Conservation (phyloP, 2,888 invertebrate genomes). For the Allygus modestus region DNA sequence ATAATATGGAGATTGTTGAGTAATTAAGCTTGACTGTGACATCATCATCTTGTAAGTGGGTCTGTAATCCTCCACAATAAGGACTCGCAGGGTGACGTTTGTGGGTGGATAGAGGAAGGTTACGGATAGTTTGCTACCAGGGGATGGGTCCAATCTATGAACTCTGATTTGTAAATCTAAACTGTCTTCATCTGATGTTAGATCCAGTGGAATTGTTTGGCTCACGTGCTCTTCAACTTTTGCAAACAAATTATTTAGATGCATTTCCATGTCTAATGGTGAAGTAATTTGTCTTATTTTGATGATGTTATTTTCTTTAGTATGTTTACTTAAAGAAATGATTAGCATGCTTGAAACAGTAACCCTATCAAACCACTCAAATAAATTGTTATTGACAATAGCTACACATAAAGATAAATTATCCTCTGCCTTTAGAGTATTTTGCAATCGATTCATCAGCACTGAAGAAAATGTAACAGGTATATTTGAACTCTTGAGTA, state of each 20-base stretch:
- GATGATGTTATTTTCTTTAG: not conserved
- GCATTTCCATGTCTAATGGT: not conserved
- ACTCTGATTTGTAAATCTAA: not conserved
- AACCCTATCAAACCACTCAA: not conserved
- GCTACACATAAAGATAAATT: not conserved
- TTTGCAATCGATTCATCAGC: not conserved
- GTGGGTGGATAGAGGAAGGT: not conserved
- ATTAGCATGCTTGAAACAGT: not conserved
- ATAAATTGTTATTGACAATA: slow-evolving; percentile 1
- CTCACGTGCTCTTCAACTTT: not conserved
- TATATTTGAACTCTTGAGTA: not conserved
- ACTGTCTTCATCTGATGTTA: not conserved
- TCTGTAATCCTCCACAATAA: not conserved
- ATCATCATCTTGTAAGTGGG: not conserved
- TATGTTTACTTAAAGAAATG: slow-evolving; percentile 8
- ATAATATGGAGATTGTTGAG: not conserved
- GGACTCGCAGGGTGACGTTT: not conserved
- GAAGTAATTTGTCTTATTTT: not conserved
- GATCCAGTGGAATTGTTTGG: not conserved
- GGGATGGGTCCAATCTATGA: not conserved
- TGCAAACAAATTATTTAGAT: not conserved
- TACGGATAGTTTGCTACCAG: not conserved
- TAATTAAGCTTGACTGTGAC: not conserved
- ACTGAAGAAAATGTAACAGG: not conserved
- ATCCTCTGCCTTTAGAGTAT: not conserved